Base-by-base conservation (phyloP, 2,113 vertebrate species). In the Zosterops borbonicus region DNA sequence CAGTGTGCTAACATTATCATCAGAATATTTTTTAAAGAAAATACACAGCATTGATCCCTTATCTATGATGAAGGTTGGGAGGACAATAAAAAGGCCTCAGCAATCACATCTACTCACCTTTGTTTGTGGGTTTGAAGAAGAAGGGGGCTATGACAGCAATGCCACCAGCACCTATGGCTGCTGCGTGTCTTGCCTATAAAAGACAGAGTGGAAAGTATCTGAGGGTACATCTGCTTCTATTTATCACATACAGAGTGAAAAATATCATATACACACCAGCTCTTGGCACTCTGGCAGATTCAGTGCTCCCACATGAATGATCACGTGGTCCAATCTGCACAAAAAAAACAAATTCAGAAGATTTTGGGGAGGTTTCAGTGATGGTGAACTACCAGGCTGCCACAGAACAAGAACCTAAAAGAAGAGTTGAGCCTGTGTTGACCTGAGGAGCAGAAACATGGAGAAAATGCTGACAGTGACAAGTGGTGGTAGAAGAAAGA, bases 261-360 rank as follows among this genome's bases (percentile, higher is more conserved):
- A 84, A 6, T 11, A 52, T 53, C 14, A 12, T 33, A 52, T 75
- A 97, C 98, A 52, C 85, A 98, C 98, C 98, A 99, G 97, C 50
- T 99, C 98, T 58, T 99, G 98, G 56, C 98, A 98, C 31, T 99
- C 99, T 91, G 98, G 98, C 73, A 99, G 94, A 93, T 98, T 99
- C 94, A 99, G 71, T 82, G 99, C 98, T 83, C 99, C 99, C n/a
- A 99, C 98, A 4, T 99, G 99, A 94, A 99, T 95, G 35, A 99
- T 98, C 80, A 99, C 98, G 1, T 99, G 98, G 81, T 99, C 98
- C 95, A 99, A 92, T 90, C 99, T 99, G 95, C 68, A 94, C 41
- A 87, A 60, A 97, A 97, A 97, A 41, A 96, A 49, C 90, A 88
- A 89, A 82, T 78, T 55, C 64, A 87, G 29, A 89, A 74, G 28